Evolutionary conservation across 2,113 vertebrate genomes (phyloP).

Genomic region (Pogonocichla stellata): DNA sequence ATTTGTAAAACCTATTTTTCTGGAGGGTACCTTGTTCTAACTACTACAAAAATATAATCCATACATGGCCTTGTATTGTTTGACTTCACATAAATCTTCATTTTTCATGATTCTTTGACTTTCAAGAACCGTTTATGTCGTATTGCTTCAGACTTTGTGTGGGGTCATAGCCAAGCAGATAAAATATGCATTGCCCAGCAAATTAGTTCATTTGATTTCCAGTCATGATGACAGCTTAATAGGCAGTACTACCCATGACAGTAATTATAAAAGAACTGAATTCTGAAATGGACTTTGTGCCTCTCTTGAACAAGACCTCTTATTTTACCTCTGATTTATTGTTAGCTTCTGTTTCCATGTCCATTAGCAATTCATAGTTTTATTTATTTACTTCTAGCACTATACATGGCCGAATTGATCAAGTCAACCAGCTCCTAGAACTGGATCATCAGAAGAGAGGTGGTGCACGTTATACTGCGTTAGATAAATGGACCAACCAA

Average conservation of each 20-base stretch:
- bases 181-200: background rate
- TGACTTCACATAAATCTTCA: background rate
- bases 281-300: background rate
- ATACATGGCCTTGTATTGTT: background rate
- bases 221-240: background rate
- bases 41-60: background rate
- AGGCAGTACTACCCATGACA: background rate
- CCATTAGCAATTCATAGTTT: background rate
- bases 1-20: background rate
- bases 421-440: conserved; percentile 96
- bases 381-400: conserved; percentile 78
- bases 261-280: background rate
- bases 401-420: conserved; percentile 96
- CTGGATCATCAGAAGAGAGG: conserved; percentile 99
- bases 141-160: background rate
- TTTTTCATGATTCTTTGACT: background rate
- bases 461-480: conserved; percentile 93
- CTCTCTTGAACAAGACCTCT: background rate
- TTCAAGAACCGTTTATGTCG: background rate
- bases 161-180: background rate
- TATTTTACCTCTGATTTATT: background rate
- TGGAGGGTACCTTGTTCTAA: background rate
- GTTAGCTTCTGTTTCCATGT: background rate
- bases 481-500: conserved; percentile 99
- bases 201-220: background rate